These are phyloP conservation scores for Drosophila atroscutellata DNA, from an alignment of 2,888 invertebrate species.

Conservation along the genomic window DNA sequence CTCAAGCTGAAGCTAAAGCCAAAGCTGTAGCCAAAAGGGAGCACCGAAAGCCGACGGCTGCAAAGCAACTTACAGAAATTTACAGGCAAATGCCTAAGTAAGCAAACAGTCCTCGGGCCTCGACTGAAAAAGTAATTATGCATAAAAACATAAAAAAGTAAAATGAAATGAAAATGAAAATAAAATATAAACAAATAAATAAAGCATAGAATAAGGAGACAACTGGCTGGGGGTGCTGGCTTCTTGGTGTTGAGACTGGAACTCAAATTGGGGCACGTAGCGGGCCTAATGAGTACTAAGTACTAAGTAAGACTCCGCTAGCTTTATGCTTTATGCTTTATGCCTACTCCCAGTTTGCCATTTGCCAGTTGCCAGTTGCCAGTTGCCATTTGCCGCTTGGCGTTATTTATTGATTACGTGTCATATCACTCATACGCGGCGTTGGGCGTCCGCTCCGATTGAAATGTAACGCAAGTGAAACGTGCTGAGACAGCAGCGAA, in stretches of 20 bases:
- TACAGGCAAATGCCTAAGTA: slow-evolving; percentile 49
- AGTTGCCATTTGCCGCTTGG: slow-evolving; percentile 46
- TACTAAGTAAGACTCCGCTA: slow-evolving; percentile 24
- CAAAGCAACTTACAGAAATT: slow-evolving; percentile 31
- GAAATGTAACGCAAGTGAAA: slow-evolving; percentile 68
- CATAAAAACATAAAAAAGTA: slow-evolving; percentile 40
- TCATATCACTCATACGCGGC: slow-evolving; percentile 77
- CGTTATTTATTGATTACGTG: slow-evolving; percentile 78
- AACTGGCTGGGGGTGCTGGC: neutral
- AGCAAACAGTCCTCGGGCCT: slow-evolving; percentile 56
- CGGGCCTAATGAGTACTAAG: slow-evolving; percentile 57
- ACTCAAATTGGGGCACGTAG: slow-evolving; percentile 50
- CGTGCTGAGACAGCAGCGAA: slow-evolving; percentile 39
- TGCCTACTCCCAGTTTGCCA: slow-evolving; percentile 6
- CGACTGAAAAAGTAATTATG: slow-evolving; percentile 70
- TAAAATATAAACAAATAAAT: neutral
- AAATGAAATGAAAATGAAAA: neutral
- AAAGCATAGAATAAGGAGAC: neutral
- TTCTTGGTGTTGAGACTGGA: slow-evolving; percentile 24
- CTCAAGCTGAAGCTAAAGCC: neutral
- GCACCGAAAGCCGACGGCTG: neutral
- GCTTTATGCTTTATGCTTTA: slow-evolving; percentile 7
- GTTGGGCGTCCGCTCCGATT: slow-evolving; percentile 60
- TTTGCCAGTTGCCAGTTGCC: neutral
- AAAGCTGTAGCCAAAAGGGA: neutral